Evolutionary conservation across 2,113 vertebrate species (phyloP).

Genomic region (Lampris megalopsis): DNA sequence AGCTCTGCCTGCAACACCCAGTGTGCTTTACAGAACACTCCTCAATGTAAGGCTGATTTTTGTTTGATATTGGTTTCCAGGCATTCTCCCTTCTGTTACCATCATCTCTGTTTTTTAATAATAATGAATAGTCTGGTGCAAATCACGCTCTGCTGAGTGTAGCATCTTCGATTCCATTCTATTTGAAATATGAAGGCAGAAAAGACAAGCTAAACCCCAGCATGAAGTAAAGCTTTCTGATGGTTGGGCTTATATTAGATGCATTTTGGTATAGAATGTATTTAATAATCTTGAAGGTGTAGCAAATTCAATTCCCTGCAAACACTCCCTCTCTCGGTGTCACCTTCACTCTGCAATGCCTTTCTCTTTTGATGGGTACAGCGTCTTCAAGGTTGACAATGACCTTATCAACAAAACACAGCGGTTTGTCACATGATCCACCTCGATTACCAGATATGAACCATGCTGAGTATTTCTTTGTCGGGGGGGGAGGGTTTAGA

Average conservation of each 20-base stretch:
- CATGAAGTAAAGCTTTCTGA: not conserved
- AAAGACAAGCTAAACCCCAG: constrained; percentile 17
- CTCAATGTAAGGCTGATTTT: constrained; percentile 72
- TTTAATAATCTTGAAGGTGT: constrained; percentile 44
- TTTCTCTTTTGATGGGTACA: constrained; percentile 4
- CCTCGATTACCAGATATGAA: constrained; percentile 21
- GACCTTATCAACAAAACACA: not conserved
- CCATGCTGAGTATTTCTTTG: not conserved
- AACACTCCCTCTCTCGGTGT: constrained; percentile 36
- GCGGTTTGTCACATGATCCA: constrained; percentile 28
- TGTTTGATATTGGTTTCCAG: not conserved
- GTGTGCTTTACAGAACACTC: constrained; percentile 74
- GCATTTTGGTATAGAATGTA: constrained; percentile 30
- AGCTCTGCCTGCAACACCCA: constrained; percentile 86
- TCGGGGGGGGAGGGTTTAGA: too few relatives aligned
- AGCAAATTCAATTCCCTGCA: constrained; percentile 30
- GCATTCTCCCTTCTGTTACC: not conserved
- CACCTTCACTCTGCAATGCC: constrained; percentile 25
- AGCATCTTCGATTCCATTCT: constrained; percentile 26
- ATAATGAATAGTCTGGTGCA: not conserved
- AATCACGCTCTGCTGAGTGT: not conserved
- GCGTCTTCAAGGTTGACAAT: constrained; percentile 18
- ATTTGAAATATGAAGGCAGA: constrained; percentile 34
- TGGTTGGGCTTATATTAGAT: constrained; percentile 18
- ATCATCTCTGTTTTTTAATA: not conserved